Conservation (phyloP, 2,888 invertebrate species). For the Cheilosia vernalis region DNA sequence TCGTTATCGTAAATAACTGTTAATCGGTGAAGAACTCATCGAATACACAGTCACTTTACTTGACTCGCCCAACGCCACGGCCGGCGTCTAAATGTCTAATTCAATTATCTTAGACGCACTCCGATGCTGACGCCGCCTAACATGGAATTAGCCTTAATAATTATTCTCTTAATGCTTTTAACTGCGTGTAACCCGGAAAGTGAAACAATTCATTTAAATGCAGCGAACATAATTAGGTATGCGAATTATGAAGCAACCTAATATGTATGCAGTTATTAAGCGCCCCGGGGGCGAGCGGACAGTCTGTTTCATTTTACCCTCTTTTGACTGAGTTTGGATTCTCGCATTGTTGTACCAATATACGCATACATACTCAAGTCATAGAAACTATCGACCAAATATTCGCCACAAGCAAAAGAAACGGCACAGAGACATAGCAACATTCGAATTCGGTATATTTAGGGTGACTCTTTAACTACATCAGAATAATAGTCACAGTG, state of each 20-base stretch:
- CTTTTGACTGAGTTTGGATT: background rate
- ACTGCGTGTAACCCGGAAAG: conserved; percentile 56
- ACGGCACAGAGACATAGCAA: background rate
- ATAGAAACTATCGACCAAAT: conserved; percentile 24
- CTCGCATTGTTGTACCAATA: background rate
- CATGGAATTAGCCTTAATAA: conserved; percentile 64
- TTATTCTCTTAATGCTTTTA: conserved; percentile 47
- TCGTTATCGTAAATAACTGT: too few relatives aligned
- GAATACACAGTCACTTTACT: background rate
- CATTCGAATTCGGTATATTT: background rate
- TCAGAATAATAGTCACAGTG: too few relatives aligned
- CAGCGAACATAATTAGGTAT: background rate
- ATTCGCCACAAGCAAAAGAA: conserved; percentile 20
- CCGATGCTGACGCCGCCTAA: conserved; percentile 16
- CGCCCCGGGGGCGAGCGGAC: background rate
- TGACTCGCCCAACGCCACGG: background rate
- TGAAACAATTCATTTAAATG: conserved; percentile 54
- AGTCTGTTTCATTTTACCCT: background rate
- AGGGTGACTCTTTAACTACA: conserved; percentile 3
- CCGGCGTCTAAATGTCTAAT: conserved; percentile 43
- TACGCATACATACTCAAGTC: background rate
- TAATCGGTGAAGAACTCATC: background rate
- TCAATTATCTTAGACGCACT: conserved; percentile 60
- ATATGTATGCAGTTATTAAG: conserved; percentile 10
- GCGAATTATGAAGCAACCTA: conserved; percentile 1